Evolutionary conservation across 1,140 invertebrate genomes (phyloP).

Genomic region (Helicoverpa zea): DNA sequence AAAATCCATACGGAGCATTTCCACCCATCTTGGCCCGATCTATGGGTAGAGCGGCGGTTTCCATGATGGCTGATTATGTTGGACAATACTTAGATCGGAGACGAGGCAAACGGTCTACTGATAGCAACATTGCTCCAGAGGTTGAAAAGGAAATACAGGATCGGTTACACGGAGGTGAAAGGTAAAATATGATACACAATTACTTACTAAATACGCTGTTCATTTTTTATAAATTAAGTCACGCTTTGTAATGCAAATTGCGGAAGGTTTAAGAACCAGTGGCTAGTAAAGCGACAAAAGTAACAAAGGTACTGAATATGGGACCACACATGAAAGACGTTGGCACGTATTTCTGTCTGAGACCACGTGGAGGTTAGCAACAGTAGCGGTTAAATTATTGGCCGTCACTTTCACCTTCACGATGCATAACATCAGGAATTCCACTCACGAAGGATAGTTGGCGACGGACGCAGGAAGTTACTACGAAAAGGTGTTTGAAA

Average conservation of each 20-base stretch:
- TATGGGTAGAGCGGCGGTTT: conserved; percentile 90
- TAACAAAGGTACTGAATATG: conserved; percentile 13
- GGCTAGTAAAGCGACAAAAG: background rate
- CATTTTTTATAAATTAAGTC: background rate
- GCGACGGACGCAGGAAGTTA: conserved; percentile 54
- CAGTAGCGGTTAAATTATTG: conserved; percentile 48
- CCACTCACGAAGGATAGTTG: conserved; percentile 56
- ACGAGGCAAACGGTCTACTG: conserved; percentile 87
- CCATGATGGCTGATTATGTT: conserved; percentile 91
- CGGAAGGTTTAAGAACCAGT: background rate
- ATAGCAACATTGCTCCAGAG: conserved; percentile 71
- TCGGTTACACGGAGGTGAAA: conserved; percentile 91
- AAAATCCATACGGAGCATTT: conserved; percentile 93
- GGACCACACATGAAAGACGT: conserved; percentile 51
- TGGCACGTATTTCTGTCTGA: conserved; percentile 53
- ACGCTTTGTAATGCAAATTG: background rate
- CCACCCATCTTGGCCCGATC: conserved; percentile 90
- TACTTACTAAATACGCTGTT: background rate
- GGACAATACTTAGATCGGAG: conserved; percentile 90
- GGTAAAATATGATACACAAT: conserved; percentile 72
- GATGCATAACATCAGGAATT: conserved; percentile 61
- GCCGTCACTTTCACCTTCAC: conserved; percentile 65
- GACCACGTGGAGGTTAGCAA: conserved; percentile 30
- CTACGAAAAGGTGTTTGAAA: conserved; percentile 47
- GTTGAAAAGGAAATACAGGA: conserved; percentile 76